These are phyloP conservation scores for Epistrophe eligans DNA, from an alignment of 2,888 invertebrate species.

Conservation along the genomic window DNA sequence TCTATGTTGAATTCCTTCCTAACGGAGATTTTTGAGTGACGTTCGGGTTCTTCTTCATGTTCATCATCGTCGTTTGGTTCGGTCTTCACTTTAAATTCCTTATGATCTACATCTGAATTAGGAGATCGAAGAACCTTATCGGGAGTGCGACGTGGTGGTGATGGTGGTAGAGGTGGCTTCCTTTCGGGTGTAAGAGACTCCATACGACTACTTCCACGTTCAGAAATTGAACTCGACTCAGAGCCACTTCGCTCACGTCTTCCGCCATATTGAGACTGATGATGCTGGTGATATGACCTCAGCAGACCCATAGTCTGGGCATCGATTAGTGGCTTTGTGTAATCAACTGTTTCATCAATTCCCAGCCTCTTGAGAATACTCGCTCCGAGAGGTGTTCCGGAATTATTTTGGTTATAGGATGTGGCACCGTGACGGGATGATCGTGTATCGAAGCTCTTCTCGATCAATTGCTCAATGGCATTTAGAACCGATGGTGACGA, in stretches of 20 bases:
- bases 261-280: conserved; percentile 86
- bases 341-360: conserved; percentile 96
- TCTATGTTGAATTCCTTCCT: conserved; percentile 84
- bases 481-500: conserved; percentile 96
- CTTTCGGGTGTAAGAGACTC: conserved; percentile 93
- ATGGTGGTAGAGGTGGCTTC: conserved; percentile 85
- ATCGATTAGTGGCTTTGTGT: conserved; percentile 95
- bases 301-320: conserved; percentile 93
- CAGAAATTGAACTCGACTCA: conserved; percentile 94
- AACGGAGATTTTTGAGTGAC: conserved; percentile 83
- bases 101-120: conserved; percentile 82
- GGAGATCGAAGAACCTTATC: conserved; percentile 79
- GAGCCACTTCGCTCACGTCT: conserved; percentile 92
- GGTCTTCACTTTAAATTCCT: conserved; percentile 79
- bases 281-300: conserved; percentile 91
- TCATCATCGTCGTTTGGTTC: conserved; percentile 80
- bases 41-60: conserved; percentile 74
- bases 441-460: conserved; percentile 97
- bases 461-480: conserved; percentile 98
- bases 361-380: conserved; percentile 96
- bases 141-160: conserved; percentile 85
- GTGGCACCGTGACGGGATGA: conserved; percentile 86
- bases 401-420: conserved; percentile 83
- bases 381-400: conserved; percentile 92
- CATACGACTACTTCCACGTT: conserved; percentile 91